phyloP scores from a whole-genome alignment of 2,888 invertebrate genomes.

The Eupithecia centaureata region DNA sequence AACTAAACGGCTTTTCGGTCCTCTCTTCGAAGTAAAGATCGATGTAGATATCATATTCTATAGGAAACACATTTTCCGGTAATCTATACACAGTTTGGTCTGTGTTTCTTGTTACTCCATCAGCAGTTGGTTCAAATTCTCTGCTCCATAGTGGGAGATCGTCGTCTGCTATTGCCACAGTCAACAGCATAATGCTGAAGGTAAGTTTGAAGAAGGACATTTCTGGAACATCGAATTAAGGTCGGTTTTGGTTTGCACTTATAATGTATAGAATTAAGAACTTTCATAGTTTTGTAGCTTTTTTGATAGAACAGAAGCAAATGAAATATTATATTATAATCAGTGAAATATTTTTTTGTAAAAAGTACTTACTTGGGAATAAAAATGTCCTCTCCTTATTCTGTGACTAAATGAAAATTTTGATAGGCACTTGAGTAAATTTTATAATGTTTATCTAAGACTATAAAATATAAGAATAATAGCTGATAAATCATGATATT shows the following conservation, averaged over 20 bases:
- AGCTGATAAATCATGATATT: constrained; percentile 24
- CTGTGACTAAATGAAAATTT: neutral
- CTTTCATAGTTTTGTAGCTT: neutral
- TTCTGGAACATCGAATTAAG: constrained; percentile 42
- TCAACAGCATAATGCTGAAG: constrained; percentile 54
- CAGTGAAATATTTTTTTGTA: neutral
- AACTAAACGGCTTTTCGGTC: constrained; percentile 65
- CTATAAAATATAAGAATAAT: neutral
- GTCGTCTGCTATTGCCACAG: constrained; percentile 54
- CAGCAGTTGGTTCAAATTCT: constrained; percentile 57
- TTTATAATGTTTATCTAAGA: constrained; percentile 3
- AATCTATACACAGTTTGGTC: constrained; percentile 61
- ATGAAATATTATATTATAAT: too few relatives aligned
- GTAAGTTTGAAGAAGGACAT: constrained; percentile 56
- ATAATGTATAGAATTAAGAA: neutral
- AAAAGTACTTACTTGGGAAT: constrained; percentile 50
- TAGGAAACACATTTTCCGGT: constrained; percentile 67
- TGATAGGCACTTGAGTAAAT: neutral
- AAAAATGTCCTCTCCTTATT: constrained; percentile 53
- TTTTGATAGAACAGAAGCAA: neutral
- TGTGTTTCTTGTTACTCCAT: constrained; percentile 48
- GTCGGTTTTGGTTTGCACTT: neutral
- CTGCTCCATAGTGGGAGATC: constrained; percentile 58
- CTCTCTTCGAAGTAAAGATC: constrained; percentile 72
- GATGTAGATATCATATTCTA: constrained; percentile 71